Percentiles rank a stretch among this genome's conserved stretches.
phyloP scores from a whole-genome alignment of 2,113 vertebrate species.

The Ovis canadensis region DNA sequence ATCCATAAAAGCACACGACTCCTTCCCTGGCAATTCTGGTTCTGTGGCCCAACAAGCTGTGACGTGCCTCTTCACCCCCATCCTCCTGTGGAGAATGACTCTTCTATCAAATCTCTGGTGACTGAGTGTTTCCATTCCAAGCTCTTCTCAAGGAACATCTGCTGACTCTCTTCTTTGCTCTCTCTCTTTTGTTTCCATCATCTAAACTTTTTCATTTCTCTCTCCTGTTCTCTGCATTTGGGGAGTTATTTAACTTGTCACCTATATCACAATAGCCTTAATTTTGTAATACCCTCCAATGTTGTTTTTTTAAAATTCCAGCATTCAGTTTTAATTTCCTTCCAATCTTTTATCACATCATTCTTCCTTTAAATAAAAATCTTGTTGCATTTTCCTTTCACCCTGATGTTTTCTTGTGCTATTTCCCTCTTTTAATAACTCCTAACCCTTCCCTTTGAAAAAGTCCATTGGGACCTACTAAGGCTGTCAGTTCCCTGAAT shows the following conservation, averaged over 20 bases:
- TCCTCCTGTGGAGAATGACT: background rate
- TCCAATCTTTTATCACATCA: background rate
- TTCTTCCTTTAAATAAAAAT: background rate
- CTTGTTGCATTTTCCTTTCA: background rate
- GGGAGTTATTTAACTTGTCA: background rate
- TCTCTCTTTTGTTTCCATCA: background rate
- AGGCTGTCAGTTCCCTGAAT: background rate
- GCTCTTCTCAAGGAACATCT: background rate
- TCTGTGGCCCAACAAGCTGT: background rate
- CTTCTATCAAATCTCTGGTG: background rate
- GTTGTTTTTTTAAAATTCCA: background rate
- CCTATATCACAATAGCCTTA: background rate
- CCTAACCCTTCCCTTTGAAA: background rate
- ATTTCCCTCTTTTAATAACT: background rate
- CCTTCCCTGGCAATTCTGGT: background rate
- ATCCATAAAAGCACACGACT: background rate
- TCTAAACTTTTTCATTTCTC: background rate
- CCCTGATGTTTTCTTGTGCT: background rate
- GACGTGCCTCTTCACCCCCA: fast-evolving
- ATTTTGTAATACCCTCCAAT: background rate
- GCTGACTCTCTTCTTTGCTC: background rate
- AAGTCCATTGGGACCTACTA: background rate
- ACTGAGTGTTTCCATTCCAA: background rate
- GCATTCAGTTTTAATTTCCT: background rate
- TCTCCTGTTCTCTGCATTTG: background rate